These are phyloP conservation scores for Ophiothrix spiculata DNA, from an alignment of 35 echinoderm and acorn worm genomes.

Conservation along the genomic window DNA sequence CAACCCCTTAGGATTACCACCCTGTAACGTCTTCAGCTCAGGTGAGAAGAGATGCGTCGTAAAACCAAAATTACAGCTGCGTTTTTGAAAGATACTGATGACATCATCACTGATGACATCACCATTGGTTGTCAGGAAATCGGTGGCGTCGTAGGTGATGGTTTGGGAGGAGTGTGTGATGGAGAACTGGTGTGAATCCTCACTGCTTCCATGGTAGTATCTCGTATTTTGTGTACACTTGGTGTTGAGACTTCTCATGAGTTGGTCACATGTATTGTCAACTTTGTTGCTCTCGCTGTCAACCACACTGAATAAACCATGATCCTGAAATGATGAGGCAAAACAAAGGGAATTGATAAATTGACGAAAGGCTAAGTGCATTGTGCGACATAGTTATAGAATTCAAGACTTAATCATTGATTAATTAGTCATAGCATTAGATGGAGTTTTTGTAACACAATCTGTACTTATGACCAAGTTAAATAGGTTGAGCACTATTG, in stretches of 20 bases:
- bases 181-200: slow-evolving; percentile 57
- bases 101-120: slow-evolving; percentile 94
- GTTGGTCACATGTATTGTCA: not conserved
- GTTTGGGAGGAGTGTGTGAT: slow-evolving; percentile 69
- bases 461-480: too few relatives aligned
- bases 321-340: not conserved
- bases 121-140: slow-evolving; percentile 65
- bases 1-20: slow-evolving; percentile 26
- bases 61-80: slow-evolving; percentile 95
- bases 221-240: slow-evolving; percentile 1
- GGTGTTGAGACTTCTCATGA: not conserved
- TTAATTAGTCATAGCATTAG: too few relatives aligned
- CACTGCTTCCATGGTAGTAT: slow-evolving; percentile 8
- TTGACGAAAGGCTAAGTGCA: too few relatives aligned
- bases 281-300: not conserved
- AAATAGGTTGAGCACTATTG: too few relatives aligned
- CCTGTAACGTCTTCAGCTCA: slow-evolving; percentile 71
- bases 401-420: too few relatives aligned
- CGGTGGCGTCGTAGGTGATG: slow-evolving; percentile 71
- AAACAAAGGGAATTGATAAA: too few relatives aligned
- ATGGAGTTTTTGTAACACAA: too few relatives aligned
- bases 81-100: slow-evolving; percentile 76
- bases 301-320: not conserved
- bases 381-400: too few relatives aligned
- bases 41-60: slow-evolving; percentile 85